phyloP scores from a whole-genome alignment of 2,113 vertebrate genomes.

The Caretta caretta region DNA sequence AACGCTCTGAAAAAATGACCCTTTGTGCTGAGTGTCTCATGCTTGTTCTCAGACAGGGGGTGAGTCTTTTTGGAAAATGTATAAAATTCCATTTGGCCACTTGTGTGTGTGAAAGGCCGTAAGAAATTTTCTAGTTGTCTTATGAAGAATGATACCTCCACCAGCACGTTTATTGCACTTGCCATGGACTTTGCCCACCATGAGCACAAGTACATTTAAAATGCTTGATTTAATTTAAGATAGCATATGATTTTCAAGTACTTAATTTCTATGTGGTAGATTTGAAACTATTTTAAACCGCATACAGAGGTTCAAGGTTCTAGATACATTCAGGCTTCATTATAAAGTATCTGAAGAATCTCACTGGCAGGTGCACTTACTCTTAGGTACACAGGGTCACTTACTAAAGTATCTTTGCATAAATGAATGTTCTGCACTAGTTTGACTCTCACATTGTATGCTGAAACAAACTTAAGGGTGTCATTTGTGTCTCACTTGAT shows the following conservation, averaged over 20 bases:
- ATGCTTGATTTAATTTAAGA: constrained; percentile 2
- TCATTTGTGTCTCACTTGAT: neutral
- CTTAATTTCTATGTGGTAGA: constrained; percentile 4
- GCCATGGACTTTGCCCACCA: neutral
- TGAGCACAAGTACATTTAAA: neutral
- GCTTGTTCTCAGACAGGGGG: neutral
- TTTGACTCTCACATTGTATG: rapidly evolving
- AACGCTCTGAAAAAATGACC: neutral
- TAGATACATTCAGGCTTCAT: neutral
- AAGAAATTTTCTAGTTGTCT: neutral
- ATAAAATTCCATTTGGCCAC: neutral
- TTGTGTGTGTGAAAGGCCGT: neutral
- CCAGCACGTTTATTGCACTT: neutral
- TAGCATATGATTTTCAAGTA: neutral
- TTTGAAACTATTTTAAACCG: neutral
- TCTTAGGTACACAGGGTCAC: neutral
- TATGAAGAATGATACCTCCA: neutral
- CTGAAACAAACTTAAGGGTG: neutral
- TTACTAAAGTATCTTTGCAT: neutral
- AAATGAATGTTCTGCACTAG: neutral
- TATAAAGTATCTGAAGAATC: neutral
- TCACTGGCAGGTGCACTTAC: neutral
- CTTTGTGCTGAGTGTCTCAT: neutral
- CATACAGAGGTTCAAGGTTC: neutral
- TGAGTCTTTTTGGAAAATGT: neutral